These are phyloP conservation scores for Oncorhynchus tshawytscha DNA, from an alignment of 2,113 vertebrate genomes.

Conservation along the genomic window DNA sequence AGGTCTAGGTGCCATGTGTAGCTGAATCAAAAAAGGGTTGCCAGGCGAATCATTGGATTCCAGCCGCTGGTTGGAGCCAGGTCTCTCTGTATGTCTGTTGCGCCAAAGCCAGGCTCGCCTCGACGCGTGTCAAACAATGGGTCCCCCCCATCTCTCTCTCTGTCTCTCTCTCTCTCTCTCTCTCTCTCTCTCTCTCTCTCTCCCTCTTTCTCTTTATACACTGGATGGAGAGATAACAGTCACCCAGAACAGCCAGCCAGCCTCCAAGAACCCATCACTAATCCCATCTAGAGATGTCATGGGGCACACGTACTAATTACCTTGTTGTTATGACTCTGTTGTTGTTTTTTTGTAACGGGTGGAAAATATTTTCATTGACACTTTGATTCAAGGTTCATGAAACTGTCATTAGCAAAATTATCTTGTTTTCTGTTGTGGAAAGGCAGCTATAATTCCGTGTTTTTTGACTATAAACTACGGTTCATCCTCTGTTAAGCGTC, in stretches of 20 bases:
- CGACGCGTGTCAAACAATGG: conserved; percentile 35
- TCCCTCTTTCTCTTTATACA: background rate
- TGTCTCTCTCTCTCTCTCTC: no score
- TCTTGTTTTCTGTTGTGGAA: background rate
- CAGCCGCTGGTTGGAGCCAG: conserved; percentile 12
- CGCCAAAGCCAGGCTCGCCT: background rate
- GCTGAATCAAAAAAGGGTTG: background rate
- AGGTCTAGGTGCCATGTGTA: background rate
- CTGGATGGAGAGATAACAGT: conserved; percentile 26
- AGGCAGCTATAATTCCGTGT: background rate
- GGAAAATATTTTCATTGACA: conserved; percentile 7
- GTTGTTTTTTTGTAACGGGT: background rate
- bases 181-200: no score
- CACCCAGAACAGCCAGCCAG: background rate
- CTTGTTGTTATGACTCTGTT: conserved; percentile 16
- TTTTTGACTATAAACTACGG: background rate
- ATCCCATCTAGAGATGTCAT: conserved; percentile 43
- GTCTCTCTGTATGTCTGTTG: background rate
- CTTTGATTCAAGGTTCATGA: background rate
- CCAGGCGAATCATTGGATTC: background rate
- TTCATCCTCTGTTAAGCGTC: no score
- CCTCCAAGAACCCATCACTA: conserved; percentile 28
- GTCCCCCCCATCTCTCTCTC: background rate
- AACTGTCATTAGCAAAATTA: background rate
- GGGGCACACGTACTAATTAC: conserved; percentile 20